phyloP scores from a whole-genome alignment of 2,797 vertebrate genomes.

The Xiphophorus birchmanni region DNA sequence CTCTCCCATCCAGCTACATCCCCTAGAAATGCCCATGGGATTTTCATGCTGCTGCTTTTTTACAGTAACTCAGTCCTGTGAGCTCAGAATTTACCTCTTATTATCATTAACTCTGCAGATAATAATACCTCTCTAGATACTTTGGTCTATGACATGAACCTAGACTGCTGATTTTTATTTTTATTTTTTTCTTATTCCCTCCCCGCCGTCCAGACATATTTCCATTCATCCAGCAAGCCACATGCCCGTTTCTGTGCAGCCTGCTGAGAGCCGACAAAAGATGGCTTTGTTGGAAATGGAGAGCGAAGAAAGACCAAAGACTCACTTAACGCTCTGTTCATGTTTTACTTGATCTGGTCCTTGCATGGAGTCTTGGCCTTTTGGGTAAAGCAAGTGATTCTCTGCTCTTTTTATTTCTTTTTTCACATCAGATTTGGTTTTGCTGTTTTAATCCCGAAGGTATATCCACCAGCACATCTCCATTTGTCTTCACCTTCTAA shows the following conservation, averaged over 20 bases:
- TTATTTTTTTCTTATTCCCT: not conserved
- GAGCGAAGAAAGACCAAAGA: conserved; percentile 28
- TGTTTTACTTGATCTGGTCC: conserved; percentile 22
- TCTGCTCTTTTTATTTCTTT: conserved; percentile 2
- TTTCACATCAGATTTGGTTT: not conserved
- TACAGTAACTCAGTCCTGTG: conserved; percentile 39
- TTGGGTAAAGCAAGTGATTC: conserved; percentile 17
- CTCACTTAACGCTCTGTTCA: conserved; percentile 28
- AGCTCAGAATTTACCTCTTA: conserved; percentile 17
- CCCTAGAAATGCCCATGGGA: conserved; percentile 43
- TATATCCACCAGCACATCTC: not conserved
- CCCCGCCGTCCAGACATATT: conserved; percentile 8
- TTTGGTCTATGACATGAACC: conserved; percentile 1
- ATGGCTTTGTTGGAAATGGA: conserved; percentile 59
- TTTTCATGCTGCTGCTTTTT: conserved; percentile 55
- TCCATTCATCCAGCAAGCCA: conserved; percentile 27
- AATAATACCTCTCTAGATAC: not conserved
- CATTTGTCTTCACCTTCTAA: not conserved
- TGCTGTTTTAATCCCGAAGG: not conserved
- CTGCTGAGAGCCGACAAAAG: conserved; percentile 65
- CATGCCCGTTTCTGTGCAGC: conserved; percentile 42
- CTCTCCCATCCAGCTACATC: conserved; percentile 31
- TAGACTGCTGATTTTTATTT: not conserved
- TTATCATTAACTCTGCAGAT: conserved; percentile 27
- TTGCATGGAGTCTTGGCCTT: not conserved